These are phyloP conservation scores for Tridacna crocea DNA, from an alignment of 2,888 invertebrate species.

Conservation along the genomic window DNA sequence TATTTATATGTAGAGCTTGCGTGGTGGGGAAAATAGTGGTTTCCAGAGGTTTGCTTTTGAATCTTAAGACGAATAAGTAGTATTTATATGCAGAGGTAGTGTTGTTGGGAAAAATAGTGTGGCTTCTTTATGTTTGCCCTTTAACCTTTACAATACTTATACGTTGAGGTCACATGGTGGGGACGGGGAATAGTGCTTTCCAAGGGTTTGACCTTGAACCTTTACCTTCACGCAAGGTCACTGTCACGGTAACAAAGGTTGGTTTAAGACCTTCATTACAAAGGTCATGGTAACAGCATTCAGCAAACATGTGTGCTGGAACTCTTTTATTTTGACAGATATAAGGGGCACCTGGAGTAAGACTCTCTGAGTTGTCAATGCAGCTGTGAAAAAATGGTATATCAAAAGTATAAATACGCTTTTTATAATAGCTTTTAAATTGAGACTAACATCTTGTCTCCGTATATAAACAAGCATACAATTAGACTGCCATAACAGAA, in stretches of 20 bases:
- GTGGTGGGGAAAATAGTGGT: background rate
- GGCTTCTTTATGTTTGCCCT: too few relatives aligned
- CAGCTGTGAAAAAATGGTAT: constrained; percentile 42
- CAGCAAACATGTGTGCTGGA: constrained; percentile 36
- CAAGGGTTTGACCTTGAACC: constrained; percentile 9
- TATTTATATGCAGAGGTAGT: too few relatives aligned
- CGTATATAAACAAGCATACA: too few relatives aligned
- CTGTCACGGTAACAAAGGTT: constrained; percentile 36
- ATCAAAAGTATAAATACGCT: too few relatives aligned
- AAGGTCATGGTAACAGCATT: constrained; percentile 56
- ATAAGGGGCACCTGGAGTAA: constrained; percentile 61
- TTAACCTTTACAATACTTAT: too few relatives aligned
- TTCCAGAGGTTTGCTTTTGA: background rate
- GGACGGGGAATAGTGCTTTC: background rate
- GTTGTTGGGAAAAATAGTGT: too few relatives aligned
- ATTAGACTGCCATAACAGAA: too few relatives aligned
- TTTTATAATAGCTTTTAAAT: too few relatives aligned
- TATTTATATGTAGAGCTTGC: too few relatives aligned
- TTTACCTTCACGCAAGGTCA: constrained; percentile 18
- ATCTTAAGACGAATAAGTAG: too few relatives aligned
- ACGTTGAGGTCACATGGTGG: too few relatives aligned
- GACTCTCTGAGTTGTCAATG: constrained; percentile 47
- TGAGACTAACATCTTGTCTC: too few relatives aligned
- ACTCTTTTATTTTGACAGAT: constrained; percentile 60
- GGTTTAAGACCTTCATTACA: constrained; percentile 53